Conservation (phyloP, 1,140 invertebrate genomes). For the Drosophila ficusphila region DNA sequence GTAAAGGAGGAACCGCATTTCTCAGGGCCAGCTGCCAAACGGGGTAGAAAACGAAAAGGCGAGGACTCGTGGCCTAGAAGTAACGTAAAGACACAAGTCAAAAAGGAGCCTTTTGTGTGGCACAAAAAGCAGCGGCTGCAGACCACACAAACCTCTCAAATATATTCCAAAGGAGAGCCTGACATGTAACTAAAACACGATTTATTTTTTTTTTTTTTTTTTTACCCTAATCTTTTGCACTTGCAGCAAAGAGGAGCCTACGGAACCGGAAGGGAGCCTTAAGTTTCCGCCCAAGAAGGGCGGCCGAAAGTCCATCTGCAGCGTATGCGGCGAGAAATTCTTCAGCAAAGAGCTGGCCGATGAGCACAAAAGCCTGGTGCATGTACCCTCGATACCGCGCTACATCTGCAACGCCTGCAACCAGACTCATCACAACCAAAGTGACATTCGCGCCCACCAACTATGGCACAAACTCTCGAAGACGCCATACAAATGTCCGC, state of each 20-base stretch:
- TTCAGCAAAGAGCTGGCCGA: constrained; percentile 62
- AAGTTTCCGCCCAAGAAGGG: constrained; percentile 21
- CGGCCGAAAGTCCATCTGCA: constrained; percentile 51
- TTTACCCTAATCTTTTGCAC: neutral
- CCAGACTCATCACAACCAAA: constrained; percentile 63
- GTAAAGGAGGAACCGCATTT: constrained; percentile 48
- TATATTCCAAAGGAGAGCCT: constrained; percentile 29
- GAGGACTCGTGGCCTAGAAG: constrained; percentile 25
- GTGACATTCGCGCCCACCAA: constrained; percentile 77
- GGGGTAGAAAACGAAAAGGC: constrained; percentile 55
- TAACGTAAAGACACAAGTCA: constrained; percentile 23
- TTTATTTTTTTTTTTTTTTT: neutral
- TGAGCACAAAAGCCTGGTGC: constrained; percentile 46
- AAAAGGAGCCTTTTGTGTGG: constrained; percentile 45
- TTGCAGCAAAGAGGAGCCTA: constrained; percentile 61
- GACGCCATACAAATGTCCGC: constrained; percentile 72
- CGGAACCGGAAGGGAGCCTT: constrained; percentile 11
- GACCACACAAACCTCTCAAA: neutral
- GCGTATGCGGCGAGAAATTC: constrained; percentile 68
- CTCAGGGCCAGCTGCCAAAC: constrained; percentile 11
- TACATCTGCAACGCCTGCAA: constrained; percentile 74
- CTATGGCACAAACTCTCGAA: constrained; percentile 82
- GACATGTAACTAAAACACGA: constrained; percentile 44
- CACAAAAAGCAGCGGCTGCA: constrained; percentile 63
- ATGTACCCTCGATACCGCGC: constrained; percentile 64